Conservation (phyloP, 2,797 vertebrate genomes). For the Numenius phaeopus region DNA sequence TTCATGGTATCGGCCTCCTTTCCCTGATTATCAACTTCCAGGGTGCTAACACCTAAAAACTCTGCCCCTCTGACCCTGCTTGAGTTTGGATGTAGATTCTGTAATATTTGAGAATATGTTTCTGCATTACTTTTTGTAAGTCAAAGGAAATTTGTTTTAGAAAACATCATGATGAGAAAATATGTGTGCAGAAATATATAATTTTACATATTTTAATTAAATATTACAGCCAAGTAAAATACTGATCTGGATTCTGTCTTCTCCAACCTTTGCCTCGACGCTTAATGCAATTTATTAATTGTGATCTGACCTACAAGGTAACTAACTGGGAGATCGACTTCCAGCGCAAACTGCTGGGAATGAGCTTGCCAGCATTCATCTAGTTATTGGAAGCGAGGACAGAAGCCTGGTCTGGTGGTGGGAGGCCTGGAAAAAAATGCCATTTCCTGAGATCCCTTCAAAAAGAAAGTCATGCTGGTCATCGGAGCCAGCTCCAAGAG, state of each 20-base stretch:
- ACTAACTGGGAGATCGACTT: constrained; percentile 50
- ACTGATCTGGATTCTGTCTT: constrained; percentile 34
- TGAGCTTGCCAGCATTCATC: not conserved
- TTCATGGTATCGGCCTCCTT: constrained; percentile 54
- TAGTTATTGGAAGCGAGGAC: not conserved
- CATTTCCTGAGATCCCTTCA: not conserved
- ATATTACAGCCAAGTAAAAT: not conserved
- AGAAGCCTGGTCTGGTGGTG: not conserved
- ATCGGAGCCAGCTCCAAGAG: not conserved
- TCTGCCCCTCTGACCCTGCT: constrained; percentile 52
- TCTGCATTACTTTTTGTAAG: constrained; percentile 28
- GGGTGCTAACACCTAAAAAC: constrained; percentile 39
- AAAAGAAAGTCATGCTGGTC: not conserved
- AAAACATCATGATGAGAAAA: constrained; percentile 18
- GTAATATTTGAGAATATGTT: constrained; percentile 19
- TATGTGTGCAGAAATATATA: not conserved
- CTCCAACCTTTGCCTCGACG: constrained; percentile 52
- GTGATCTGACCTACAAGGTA: constrained; percentile 44
- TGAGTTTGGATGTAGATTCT: not conserved
- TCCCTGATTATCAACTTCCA: constrained; percentile 57
- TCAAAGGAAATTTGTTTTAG: not conserved
- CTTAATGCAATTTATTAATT: constrained; percentile 67
- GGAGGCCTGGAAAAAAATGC: not conserved
- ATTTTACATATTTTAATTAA: constrained; percentile 57
- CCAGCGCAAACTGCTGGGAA: constrained; percentile 16